A percentile compares a stretch with the other conserved stretches of the same genome.
Evolutionary conservation across 92 coral and sea anemone species (phyloP).

Genomic region (Parazoanthus darwini): DNA sequence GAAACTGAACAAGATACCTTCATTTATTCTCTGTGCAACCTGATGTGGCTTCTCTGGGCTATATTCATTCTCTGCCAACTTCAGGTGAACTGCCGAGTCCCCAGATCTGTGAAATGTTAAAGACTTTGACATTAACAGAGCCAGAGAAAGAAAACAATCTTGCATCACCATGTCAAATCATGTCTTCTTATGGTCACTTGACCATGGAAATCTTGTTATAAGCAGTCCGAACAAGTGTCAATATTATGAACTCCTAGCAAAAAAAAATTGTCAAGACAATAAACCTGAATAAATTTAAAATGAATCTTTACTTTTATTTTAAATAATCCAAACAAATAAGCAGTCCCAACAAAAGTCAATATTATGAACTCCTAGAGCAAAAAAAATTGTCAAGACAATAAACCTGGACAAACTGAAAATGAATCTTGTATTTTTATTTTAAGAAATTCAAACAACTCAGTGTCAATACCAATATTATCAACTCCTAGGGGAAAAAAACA

Average conservation of each 20-base stretch:
- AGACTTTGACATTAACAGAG: too few relatives aligned
- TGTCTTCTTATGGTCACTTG: background rate
- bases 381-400: too few relatives aligned
- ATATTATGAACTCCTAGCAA: background rate
- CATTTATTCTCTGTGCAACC: constrained; percentile 82
- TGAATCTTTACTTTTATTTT: too few relatives aligned
- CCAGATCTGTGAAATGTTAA: constrained; percentile 55
- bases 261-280: too few relatives aligned
- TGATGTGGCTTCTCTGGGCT: constrained; percentile 74
- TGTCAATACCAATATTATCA: too few relatives aligned
- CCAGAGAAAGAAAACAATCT: background rate
- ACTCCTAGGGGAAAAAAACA: background rate
- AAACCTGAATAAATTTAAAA: too few relatives aligned
- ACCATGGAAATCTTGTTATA: background rate
- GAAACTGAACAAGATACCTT: constrained; percentile 57
- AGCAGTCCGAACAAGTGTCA: background rate
- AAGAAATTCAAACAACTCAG: too few relatives aligned
- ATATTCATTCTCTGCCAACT: constrained; percentile 68
- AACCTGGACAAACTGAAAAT: too few relatives aligned
- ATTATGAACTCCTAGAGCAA: too few relatives aligned
- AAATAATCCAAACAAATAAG: too few relatives aligned
- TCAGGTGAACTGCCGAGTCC: constrained; percentile 67
- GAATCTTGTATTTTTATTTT: too few relatives aligned
- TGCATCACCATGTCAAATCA: background rate
- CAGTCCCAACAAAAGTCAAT: too few relatives aligned